phyloP scores from a whole-genome alignment of 2,113 vertebrate species.

The Semicossyphus pulcher region DNA sequence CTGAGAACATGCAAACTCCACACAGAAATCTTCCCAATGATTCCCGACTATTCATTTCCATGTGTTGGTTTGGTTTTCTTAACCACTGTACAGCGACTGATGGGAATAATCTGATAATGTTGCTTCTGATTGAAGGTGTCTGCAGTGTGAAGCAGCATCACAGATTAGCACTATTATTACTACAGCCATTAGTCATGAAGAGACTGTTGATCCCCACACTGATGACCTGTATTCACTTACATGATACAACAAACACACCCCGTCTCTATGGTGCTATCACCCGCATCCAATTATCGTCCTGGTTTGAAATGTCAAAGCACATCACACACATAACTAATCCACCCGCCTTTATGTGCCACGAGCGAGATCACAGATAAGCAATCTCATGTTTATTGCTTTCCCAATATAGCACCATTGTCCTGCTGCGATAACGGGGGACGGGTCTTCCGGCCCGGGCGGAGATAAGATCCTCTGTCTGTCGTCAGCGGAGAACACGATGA shows the following conservation, averaged over 20 bases:
- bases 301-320: constrained; percentile 29
- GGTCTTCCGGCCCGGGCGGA: constrained; percentile 12
- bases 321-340: constrained; percentile 21
- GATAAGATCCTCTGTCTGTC: constrained; percentile 55
- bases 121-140: background rate
- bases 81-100: too few species aligned
- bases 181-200: background rate
- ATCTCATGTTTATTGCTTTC: constrained; percentile 45
- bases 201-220: background rate
- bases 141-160: background rate
- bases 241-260: constrained; percentile 1
- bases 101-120: background rate
- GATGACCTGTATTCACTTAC: background rate
- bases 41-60: too few species aligned
- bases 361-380: constrained; percentile 39
- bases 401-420: constrained; percentile 41
- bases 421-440: constrained; percentile 19
- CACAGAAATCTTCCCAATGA: too few species aligned
- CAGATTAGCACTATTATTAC: background rate
- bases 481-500: constrained; percentile 22
- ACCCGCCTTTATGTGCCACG: constrained; percentile 3
- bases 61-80: too few species aligned
- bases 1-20: too few species aligned
- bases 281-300: background rate
- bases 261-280: constrained; percentile 11